These are phyloP conservation scores for Mobula hypostoma DNA, from an alignment of 2,113 vertebrate species.

Conservation along the genomic window DNA sequence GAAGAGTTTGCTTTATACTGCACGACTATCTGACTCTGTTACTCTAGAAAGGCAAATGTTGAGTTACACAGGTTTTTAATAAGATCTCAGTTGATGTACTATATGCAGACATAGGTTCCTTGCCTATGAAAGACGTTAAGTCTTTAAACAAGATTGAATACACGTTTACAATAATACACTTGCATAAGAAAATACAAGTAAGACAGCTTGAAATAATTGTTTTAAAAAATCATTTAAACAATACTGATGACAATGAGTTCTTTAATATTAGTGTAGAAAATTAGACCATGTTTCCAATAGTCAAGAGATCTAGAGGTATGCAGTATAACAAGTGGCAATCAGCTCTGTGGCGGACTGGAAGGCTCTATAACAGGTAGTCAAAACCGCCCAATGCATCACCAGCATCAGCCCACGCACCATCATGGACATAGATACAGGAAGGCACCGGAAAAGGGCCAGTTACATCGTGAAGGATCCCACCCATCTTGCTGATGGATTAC, in stretches of 20 bases:
- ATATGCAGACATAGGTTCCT: neutral
- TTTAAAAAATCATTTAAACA: neutral
- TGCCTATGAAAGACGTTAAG: neutral
- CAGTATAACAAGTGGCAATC: neutral
- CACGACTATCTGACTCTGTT: too few relatives aligned
- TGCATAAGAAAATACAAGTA: neutral
- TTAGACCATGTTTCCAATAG: neutral
- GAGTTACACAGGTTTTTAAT: neutral
- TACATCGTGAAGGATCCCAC: too few relatives aligned
- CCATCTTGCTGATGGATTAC: too few relatives aligned
- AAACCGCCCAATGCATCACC: too few relatives aligned
- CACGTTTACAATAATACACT: neutral
- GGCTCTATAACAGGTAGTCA: too few relatives aligned
- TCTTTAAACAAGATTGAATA: neutral
- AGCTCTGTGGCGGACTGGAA: too few relatives aligned
- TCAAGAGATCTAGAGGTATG: neutral
- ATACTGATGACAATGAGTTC: neutral
- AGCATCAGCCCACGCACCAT: too few relatives aligned
- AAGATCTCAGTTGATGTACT: neutral
- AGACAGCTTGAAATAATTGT: neutral
- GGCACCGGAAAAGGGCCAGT: too few relatives aligned
- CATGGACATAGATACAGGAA: too few relatives aligned
- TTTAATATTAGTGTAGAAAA: neutral
- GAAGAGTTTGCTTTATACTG: too few relatives aligned
- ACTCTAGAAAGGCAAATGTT: neutral